These are phyloP conservation scores for Apis cerana DNA, from an alignment of 1,140 invertebrate species.

Conservation along the genomic window DNA sequence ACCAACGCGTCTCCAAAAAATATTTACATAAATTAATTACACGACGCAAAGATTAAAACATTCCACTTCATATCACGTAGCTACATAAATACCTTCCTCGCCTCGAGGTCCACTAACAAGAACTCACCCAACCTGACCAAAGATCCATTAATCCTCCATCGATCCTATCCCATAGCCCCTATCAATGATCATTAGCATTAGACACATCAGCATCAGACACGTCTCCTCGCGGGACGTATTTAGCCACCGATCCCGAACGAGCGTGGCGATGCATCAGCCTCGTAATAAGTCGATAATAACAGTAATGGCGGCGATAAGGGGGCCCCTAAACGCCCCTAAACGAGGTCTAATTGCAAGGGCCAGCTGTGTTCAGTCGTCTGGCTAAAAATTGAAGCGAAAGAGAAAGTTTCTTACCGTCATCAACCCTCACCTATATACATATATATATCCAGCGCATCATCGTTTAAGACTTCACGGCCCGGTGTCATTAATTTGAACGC, in stretches of 20 bases:
- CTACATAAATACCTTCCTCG: too few relatives aligned
- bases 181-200: background rate
- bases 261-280: conserved; percentile 22
- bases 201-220: background rate
- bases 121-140: background rate
- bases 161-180: background rate
- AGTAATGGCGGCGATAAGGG: conserved; percentile 78
- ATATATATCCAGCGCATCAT: background rate
- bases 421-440: too few relatives aligned
- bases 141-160: background rate
- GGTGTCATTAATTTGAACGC: conserved; percentile 74
- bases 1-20: too few relatives aligned
- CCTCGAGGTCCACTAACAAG: background rate
- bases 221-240: background rate
- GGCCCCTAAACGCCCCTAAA: conserved; percentile 78
- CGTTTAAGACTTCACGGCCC: conserved; percentile 50
- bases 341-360: conserved; percentile 77
- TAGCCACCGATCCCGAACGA: conserved; percentile 13
- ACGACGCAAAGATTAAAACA: too few relatives aligned
- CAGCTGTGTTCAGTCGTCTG: conserved; percentile 40
- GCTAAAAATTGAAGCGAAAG: conserved; percentile 52
- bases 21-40: too few relatives aligned
- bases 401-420: background rate
- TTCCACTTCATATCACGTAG: background rate
- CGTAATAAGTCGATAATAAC: conserved; percentile 81